These are phyloP conservation scores for Ferdinandea cuprea DNA, from an alignment of 2,888 invertebrate species.

Conservation along the genomic window DNA sequence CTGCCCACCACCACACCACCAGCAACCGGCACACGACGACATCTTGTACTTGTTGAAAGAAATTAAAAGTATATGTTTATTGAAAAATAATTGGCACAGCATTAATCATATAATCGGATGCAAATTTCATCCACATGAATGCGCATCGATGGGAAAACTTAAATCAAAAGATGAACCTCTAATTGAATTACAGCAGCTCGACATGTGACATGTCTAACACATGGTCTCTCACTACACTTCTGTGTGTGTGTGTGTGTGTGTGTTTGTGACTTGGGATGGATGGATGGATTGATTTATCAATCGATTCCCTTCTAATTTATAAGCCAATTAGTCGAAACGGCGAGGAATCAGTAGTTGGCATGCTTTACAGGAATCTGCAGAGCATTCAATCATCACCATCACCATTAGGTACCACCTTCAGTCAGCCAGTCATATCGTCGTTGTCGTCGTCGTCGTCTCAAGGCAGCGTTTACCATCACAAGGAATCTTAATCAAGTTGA, in stretches of 20 bases:
- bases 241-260: background rate
- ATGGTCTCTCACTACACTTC: background rate
- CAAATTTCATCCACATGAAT: slow-evolving; percentile 57
- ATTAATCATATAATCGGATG: slow-evolving; percentile 61
- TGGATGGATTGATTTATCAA: slow-evolving; percentile 72
- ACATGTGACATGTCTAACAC: slow-evolving; percentile 23
- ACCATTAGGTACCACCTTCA: slow-evolving; percentile 18
- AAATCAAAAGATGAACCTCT: slow-evolving; percentile 51
- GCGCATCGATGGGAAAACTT: slow-evolving; percentile 48
- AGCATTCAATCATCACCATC: slow-evolving; percentile 69
- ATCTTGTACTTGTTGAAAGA: slow-evolving; percentile 4
- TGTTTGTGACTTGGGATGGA: too few relatives aligned
- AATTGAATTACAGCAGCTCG: slow-evolving; percentile 60
- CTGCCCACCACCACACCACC: background rate
- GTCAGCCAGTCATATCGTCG: slow-evolving; percentile 14
- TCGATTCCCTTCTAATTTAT: slow-evolving; percentile 75
- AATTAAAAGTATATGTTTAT: slow-evolving; percentile 41
- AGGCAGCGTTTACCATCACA: slow-evolving; percentile 48
- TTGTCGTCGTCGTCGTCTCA: too few relatives aligned
- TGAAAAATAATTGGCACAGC: slow-evolving; percentile 63
- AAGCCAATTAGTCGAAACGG: slow-evolving; percentile 70
- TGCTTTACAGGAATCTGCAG: slow-evolving; percentile 35
- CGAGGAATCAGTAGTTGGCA: slow-evolving; percentile 55
- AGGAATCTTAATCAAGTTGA: slow-evolving; percentile 70
- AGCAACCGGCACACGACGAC: background rate